Conservation (phyloP, 2,113 vertebrate genomes). For the Elgaria multicarinata region DNA sequence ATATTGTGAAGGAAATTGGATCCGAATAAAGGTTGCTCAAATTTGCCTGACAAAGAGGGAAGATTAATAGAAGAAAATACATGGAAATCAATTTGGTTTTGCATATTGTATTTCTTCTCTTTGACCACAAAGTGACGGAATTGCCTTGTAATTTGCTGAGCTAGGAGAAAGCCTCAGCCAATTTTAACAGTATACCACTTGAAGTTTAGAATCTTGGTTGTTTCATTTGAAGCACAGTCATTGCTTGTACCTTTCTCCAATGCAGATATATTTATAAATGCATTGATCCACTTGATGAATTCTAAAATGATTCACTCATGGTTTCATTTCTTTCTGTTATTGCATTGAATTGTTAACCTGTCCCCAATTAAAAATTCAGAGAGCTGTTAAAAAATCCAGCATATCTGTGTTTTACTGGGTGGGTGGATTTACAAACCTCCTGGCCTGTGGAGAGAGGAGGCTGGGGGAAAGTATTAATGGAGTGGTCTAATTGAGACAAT, state of each 20-base stretch:
- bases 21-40: neutral
- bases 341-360: neutral
- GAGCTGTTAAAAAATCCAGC: too few relatives aligned
- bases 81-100: conserved; percentile 1
- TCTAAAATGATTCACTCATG: neutral
- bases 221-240: neutral
- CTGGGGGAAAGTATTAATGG: neutral
- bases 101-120: conserved; percentile 2
- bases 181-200: neutral
- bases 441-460: neutral
- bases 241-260: neutral
- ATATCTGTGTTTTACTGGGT: neutral
- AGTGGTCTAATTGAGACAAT: neutral
- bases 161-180: neutral
- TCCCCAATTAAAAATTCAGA: neutral
- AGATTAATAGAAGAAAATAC: neutral
- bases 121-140: neutral
- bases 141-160: neutral
- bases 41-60: neutral
- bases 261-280: neutral
- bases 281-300: neutral
- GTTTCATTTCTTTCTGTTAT: neutral
- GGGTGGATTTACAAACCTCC: neutral
- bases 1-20: neutral
- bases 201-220: neutral